A percentile compares a stretch with the other conserved stretches of the same genome.
Evolutionary conservation across 2,888 invertebrate species (phyloP).

Genomic region (Lordiphosa andalusiaca): DNA sequence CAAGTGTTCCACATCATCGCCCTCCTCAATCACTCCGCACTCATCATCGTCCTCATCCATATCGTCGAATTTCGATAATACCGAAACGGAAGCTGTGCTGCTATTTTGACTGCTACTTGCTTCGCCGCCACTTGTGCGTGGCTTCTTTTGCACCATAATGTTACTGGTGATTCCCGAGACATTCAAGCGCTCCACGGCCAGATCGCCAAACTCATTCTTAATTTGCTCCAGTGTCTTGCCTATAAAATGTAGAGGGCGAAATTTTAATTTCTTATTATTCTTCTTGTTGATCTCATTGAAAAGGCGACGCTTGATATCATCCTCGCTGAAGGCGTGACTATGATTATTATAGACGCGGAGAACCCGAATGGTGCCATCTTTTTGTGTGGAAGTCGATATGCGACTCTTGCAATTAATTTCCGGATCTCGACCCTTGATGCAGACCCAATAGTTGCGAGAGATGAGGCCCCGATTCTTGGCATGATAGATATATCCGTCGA

Average conservation of each 20-base stretch:
- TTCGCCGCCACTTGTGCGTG: slow-evolving; percentile 29
- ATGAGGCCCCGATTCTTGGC: slow-evolving; percentile 69
- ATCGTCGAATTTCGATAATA: slow-evolving; percentile 13
- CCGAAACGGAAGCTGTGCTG: slow-evolving; percentile 3
- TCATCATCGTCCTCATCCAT: slow-evolving; percentile 19
- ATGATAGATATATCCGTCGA: slow-evolving; percentile 75
- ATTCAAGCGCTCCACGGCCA: slow-evolving; percentile 59
- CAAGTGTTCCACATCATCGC: slow-evolving; percentile 22
- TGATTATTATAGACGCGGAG: slow-evolving; percentile 70
- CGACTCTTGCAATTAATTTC: slow-evolving; percentile 72
- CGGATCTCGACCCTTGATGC: slow-evolving; percentile 73
- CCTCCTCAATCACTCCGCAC: slow-evolving; percentile 32
- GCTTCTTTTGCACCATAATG: slow-evolving; percentile 61
- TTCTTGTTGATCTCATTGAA: slow-evolving; percentile 72
- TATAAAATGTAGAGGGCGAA: slow-evolving; percentile 61
- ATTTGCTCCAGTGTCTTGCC: slow-evolving; percentile 68
- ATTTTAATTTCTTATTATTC: slow-evolving; percentile 61
- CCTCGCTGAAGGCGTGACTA: slow-evolving; percentile 66
- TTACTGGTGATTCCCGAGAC: slow-evolving; percentile 44
- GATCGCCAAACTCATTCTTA: slow-evolving; percentile 68
- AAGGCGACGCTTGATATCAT: slow-evolving; percentile 72
- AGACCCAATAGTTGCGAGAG: slow-evolving; percentile 76
- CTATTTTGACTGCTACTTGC: slow-evolving; percentile 19
- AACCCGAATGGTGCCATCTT: slow-evolving; percentile 67
- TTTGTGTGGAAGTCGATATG: slow-evolving; percentile 67